Base-by-base conservation (phyloP, 2,888 invertebrate species). In the Drosophila multiciliata region DNA sequence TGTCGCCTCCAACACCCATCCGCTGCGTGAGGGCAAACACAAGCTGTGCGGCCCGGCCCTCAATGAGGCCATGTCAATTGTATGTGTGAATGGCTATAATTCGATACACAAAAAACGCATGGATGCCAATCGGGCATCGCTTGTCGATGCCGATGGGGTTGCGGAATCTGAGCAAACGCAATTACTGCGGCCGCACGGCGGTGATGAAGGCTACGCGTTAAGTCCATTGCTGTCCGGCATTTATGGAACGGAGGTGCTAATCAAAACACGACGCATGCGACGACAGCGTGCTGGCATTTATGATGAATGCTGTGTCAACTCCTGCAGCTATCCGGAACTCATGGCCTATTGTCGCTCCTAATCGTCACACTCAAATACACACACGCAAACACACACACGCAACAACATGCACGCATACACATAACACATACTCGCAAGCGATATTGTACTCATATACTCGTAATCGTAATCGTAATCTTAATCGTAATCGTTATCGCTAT, bases 251-350 rank as follows among this genome's bases (percentile, higher is more conserved):
- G 78, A 89, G 49, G 69, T 86, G 53, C 61, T 89, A 20, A 69
- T 89, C 54, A 77, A 90, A 62, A 87, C 89, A 12, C 82, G 82
- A 7, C 82, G 82, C 33, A 63, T 62, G 45, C 55, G 78, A 32
- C 75, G 80, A 9, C 69, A 76, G 38, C 60, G 71, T 26, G 76
- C 81, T 17, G 80, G 84, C 65, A 76, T 89, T 58, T 77, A 90
- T 61, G 82, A 90, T 29, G 90, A 91, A 61, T 91, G 91, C 64
- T 91, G 91, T 36, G 71, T 78, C 42, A 76, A 83, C 26, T 55
- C 78, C 11, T 91, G 91, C 75, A 71, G 58, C 64, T 80, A 79
- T 45, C 32, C 36, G 9, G 91, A 91, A 50, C 61, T 91, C 59
- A 20, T 66, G 59, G 77, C 82, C 71, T 91, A 90, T 66, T 91